Conservation (phyloP, 2,113 vertebrate species). For the Elgaria multicarinata region DNA sequence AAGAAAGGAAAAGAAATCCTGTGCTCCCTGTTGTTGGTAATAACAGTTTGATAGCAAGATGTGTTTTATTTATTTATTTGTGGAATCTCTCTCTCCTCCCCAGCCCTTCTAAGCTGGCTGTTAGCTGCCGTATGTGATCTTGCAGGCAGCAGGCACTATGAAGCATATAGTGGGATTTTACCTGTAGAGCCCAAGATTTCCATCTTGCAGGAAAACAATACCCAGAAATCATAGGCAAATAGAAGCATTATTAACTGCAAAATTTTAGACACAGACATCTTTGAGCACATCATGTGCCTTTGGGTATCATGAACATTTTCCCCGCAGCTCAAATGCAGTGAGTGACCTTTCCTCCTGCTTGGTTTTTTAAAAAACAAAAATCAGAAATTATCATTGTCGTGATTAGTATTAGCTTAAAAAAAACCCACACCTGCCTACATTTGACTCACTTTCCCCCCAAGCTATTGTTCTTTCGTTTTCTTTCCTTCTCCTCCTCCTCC, state of each 20-base stretch:
- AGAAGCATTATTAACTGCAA: background rate
- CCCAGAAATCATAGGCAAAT: conserved; percentile 3
- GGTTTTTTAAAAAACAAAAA: background rate
- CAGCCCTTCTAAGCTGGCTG: background rate
- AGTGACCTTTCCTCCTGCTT: conserved; percentile 14
- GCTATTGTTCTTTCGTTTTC: conserved; percentile 82
- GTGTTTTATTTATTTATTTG: conserved; percentile 12
- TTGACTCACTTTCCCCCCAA: conserved; percentile 74
- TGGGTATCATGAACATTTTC: conserved; percentile 9
- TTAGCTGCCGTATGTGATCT: conserved; percentile 22
- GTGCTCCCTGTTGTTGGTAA: conserved; percentile 39
- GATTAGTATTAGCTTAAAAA: conserved; percentile 57
- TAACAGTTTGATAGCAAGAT: conserved; percentile 37
- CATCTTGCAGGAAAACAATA: background rate
- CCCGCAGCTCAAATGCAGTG: conserved; percentile 17
- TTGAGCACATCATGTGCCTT: conserved; percentile 15
- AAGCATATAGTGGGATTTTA: conserved; percentile 4
- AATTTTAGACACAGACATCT: background rate
- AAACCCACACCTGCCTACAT: conserved; percentile 41
- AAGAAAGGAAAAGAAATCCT: conserved; percentile 37
- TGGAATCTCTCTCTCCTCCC: background rate
- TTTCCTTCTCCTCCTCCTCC: conserved; percentile 75
- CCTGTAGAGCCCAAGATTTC: conserved; percentile 31
- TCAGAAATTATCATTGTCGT: conserved; percentile 2
- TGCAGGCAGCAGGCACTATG: conserved; percentile 11